Conservation (phyloP, 2,888 invertebrate genomes). For the Brenthis hecate region DNA sequence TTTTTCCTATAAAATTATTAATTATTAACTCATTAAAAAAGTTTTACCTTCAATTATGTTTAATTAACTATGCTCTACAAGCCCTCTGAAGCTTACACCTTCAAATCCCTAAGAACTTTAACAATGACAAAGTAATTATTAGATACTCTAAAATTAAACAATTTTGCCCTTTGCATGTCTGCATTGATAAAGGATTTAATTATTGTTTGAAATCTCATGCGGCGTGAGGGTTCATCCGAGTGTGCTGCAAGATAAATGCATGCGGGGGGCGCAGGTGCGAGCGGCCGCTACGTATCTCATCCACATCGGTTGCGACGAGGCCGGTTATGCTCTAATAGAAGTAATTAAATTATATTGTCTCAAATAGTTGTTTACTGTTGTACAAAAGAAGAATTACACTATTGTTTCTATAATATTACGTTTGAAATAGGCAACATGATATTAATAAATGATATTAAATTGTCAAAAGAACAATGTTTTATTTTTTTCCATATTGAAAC, state of each 20-base stretch:
- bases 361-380: too few relatives aligned
- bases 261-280: slow-evolving; percentile 33
- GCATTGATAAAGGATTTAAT: slow-evolving; percentile 24
- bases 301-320: slow-evolving; percentile 6
- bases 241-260: slow-evolving; percentile 55
- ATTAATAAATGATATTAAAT: too few relatives aligned
- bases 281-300: slow-evolving; percentile 36
- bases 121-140: slow-evolving; percentile 1
- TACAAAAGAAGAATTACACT: too few relatives aligned
- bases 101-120: neutral
- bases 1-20: too few relatives aligned
- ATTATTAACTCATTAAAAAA: neutral
- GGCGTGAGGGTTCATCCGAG: slow-evolving; percentile 38
- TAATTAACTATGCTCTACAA: too few relatives aligned
- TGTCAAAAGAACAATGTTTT: neutral
- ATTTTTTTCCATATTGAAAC: neutral
- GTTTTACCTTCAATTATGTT: too few relatives aligned
- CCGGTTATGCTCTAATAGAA: slow-evolving; percentile 5
- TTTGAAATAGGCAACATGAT: too few relatives aligned
- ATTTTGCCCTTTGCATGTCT: slow-evolving; percentile 18
- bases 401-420: too few relatives aligned
- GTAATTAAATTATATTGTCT: slow-evolving; percentile 15
- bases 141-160: slow-evolving; percentile 7
- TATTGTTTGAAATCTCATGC: slow-evolving; percentile 18
- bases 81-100: neutral